These are phyloP conservation scores for Pithys albifrons DNA, from an alignment of 2,113 vertebrate species.

Conservation along the genomic window DNA sequence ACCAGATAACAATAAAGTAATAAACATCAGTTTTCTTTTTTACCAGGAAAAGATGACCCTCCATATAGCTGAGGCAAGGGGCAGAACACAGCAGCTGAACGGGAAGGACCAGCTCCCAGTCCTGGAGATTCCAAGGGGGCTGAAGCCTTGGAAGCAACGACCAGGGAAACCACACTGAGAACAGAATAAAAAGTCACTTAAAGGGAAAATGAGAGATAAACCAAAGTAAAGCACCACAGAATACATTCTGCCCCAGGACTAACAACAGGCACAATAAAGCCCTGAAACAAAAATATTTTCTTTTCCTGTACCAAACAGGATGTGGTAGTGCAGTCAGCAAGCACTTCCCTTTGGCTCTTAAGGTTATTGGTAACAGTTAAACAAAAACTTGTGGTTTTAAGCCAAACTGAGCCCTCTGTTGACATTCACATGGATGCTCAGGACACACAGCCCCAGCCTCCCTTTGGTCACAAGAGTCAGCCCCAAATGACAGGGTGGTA, in stretches of 20 bases:
- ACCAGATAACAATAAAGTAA: no score
- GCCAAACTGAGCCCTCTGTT: neutral
- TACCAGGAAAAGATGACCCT: no score
- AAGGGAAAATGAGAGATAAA: neutral
- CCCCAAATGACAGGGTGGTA: accelerated
- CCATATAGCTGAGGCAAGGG: neutral
- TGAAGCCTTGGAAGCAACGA: neutral
- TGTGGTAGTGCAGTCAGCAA: neutral
- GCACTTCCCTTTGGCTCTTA: neutral
- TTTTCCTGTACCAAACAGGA: conserved; percentile 17
- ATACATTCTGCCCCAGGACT: neutral
- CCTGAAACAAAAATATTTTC: neutral
- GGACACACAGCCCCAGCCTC: neutral
- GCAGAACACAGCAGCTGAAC: neutral
- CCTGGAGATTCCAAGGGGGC: neutral
- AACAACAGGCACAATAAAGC: neutral
- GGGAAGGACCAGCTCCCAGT: neutral
- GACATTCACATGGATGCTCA: accelerated
- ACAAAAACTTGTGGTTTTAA: neutral
- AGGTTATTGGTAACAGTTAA: no score
- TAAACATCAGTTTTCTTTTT: no score
- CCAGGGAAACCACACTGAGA: neutral
- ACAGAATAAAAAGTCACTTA: neutral
- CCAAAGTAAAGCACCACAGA: neutral
- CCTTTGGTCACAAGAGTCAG: neutral